Evolutionary conservation across 1,140 invertebrate genomes (phyloP).

Genomic region (Temnothorax curvispinosus): DNA sequence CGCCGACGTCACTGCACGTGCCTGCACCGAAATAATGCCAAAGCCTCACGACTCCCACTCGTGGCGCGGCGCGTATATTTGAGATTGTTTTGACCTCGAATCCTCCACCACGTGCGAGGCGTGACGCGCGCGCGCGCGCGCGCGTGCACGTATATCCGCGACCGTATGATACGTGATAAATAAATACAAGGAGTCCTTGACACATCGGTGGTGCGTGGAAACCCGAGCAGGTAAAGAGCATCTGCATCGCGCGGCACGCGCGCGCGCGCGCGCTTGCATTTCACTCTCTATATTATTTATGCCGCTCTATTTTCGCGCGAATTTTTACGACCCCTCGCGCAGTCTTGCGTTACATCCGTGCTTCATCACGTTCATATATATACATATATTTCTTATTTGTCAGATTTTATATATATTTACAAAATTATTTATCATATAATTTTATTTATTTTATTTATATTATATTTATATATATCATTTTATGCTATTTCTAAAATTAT

Average conservation of each 20-base stretch:
- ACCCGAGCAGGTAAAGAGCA: constrained; percentile 31
- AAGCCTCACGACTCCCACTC: constrained; percentile 32
- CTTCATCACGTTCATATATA: not conserved
- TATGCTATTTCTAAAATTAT: not conserved
- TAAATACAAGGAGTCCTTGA: constrained; percentile 51
- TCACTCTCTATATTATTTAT: constrained; percentile 23
- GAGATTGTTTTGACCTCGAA: constrained; percentile 57
- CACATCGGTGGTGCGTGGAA: constrained; percentile 30
- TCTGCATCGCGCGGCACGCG: constrained; percentile 6
- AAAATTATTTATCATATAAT: not conserved
- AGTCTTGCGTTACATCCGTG: too few species aligned
- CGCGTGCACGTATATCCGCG: not conserved
- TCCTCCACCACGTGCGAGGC: constrained; percentile 44
- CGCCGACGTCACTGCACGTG: constrained; percentile 68
- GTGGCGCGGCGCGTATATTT: constrained; percentile 25
- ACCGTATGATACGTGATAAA: constrained; percentile 29
- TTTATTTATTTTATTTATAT: too few species aligned
- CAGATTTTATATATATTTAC: not conserved
- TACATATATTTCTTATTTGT: not conserved
- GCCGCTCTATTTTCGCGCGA: not conserved
- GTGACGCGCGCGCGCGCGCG: not conserved
- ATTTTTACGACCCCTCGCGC: not conserved
- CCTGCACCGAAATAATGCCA: constrained; percentile 72
- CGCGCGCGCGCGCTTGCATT: not conserved
- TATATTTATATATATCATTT: not conserved